These are phyloP conservation scores for Ariolimax columbianus DNA, from an alignment of 2,888 invertebrate genomes.

Conservation along the genomic window DNA sequence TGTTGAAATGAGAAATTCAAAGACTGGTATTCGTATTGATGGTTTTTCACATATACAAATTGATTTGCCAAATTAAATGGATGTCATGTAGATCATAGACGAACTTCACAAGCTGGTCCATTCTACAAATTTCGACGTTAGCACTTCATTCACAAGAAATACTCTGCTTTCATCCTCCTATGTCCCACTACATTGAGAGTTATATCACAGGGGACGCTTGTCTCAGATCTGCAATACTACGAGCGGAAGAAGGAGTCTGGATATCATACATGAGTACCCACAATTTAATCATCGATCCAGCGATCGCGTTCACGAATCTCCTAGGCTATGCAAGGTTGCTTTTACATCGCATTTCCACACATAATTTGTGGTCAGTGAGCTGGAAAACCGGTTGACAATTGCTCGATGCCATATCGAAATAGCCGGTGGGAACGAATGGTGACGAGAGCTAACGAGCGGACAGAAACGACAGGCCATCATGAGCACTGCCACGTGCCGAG, in stretches of 20 bases:
- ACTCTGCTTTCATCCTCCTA: background rate
- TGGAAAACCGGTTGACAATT: constrained; percentile 26
- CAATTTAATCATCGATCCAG: constrained; percentile 41
- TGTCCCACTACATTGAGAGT: background rate
- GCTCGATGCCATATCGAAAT: background rate
- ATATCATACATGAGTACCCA: constrained; percentile 33
- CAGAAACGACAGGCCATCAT: constrained; percentile 9
- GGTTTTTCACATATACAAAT: too few species aligned
- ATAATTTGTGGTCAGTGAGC: constrained; percentile 27
- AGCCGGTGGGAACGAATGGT: constrained; percentile 14
- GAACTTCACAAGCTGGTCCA: too few species aligned
- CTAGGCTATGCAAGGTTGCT: background rate
- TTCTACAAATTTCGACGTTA: background rate
- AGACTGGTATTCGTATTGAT: too few species aligned
- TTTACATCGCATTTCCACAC: constrained; percentile 7
- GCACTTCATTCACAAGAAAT: background rate
- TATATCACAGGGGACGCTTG: background rate
- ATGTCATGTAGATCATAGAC: too few species aligned
- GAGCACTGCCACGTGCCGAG: constrained; percentile 29
- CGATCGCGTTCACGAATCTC: background rate
- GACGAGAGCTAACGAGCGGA: background rate
- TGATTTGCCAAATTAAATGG: too few species aligned
- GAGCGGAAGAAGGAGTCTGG: background rate
- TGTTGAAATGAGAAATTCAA: too few species aligned
- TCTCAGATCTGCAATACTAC: background rate